phyloP scores from a whole-genome alignment of 1,140 invertebrate genomes.

The Mamestra configurata region DNA sequence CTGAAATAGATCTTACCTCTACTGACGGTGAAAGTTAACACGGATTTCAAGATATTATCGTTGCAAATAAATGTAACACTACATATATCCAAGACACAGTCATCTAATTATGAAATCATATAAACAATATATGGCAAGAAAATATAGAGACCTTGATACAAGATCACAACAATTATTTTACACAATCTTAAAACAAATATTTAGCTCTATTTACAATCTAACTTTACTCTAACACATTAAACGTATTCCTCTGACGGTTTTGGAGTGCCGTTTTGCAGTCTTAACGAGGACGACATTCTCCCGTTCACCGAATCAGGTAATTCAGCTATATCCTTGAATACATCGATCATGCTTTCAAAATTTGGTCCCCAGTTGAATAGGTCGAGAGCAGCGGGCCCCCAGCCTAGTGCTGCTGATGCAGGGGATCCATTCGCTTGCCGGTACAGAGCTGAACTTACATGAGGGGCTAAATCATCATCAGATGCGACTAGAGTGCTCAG shows the following conservation, averaged over 20 bases:
- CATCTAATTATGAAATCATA: slow-evolving; percentile 36
- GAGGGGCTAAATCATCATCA: slow-evolving; percentile 95
- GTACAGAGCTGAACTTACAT: slow-evolving; percentile 92
- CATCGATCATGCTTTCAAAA: slow-evolving; percentile 97
- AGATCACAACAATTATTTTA: slow-evolving; percentile 83
- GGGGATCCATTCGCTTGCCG: slow-evolving; percentile 93
- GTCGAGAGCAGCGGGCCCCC: slow-evolving; percentile 91
- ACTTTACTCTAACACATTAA: slow-evolving; percentile 71
- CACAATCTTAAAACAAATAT: slow-evolving; percentile 66
- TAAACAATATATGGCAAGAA: slow-evolving; percentile 86
- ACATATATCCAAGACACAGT: slow-evolving; percentile 51
- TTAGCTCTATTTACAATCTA: slow-evolving; percentile 72
- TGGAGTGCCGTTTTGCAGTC: slow-evolving; percentile 90
- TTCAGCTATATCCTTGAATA: slow-evolving; percentile 98
- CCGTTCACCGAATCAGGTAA: slow-evolving; percentile 94
- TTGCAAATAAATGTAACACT: neutral
- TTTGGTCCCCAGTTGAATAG: slow-evolving; percentile 98
- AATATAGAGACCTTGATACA: slow-evolving; percentile 86
- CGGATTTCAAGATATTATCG: no score
- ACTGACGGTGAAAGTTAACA: neutral
- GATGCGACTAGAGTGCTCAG: slow-evolving; percentile 97
- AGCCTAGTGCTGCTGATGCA: slow-evolving; percentile 92
- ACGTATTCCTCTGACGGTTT: slow-evolving; percentile 95
- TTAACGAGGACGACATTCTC: slow-evolving; percentile 89
- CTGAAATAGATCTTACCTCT: neutral